phyloP scores from a whole-genome alignment of 2,797 vertebrate genomes.

The Chelidonichthys spinosus region DNA sequence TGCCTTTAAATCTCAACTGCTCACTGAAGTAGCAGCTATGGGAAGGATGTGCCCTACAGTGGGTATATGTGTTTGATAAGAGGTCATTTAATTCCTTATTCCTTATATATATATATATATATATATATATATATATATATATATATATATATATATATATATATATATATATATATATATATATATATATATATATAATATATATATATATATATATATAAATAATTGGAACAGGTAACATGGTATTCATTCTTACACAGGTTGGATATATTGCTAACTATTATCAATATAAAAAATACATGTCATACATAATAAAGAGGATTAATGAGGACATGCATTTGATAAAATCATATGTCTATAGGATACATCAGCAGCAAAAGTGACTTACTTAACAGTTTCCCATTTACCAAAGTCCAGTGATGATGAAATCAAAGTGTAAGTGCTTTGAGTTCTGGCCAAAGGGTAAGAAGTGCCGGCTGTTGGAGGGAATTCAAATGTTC shows the following conservation, averaged over 20 bases:
- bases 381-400: constrained; percentile 56
- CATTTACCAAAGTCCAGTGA: constrained; percentile 56
- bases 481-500: constrained; percentile 37
- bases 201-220: neutral
- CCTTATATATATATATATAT: neutral
- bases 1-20: constrained; percentile 75
- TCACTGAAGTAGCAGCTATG: constrained; percentile 52
- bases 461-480: constrained; percentile 57
- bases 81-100: constrained; percentile 5
- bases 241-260: neutral
- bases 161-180: too few relatives aligned
- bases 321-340: neutral
- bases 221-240: neutral
- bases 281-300: neutral
- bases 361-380: constrained; percentile 43
- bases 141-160: too few relatives aligned
- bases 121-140: too few relatives aligned
- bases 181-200: too few relatives aligned
- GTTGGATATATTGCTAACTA: neutral
- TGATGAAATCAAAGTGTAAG: constrained; percentile 83
- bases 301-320: neutral
- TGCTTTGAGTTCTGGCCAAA: constrained; percentile 26
- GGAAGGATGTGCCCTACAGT: constrained; percentile 28
- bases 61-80: constrained; percentile 20
- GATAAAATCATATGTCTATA: constrained; percentile 18